These are phyloP conservation scores for Patagioenas fasciata DNA, from an alignment of 2,113 vertebrate species.

Conservation along the genomic window DNA sequence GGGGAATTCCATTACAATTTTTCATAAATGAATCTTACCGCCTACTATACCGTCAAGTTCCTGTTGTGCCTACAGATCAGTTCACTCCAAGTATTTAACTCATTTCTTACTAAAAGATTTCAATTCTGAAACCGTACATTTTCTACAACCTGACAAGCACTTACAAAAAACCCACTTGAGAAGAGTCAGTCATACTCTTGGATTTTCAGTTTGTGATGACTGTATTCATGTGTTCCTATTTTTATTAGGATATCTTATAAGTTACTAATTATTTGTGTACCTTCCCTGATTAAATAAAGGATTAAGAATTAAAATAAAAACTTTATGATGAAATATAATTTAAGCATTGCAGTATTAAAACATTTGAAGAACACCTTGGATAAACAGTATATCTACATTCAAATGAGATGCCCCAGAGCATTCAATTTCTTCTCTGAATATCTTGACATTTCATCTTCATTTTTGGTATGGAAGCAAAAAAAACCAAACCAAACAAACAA, in stretches of 20 bases:
- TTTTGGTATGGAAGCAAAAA: neutral
- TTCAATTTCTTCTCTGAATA: neutral
- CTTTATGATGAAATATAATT: neutral
- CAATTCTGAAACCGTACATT: neutral
- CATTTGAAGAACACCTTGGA: neutral
- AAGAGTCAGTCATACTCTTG: neutral
- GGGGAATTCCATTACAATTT: slow-evolving; percentile 38
- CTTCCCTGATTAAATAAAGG: neutral
- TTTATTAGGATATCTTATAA: neutral
- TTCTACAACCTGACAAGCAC: neutral
- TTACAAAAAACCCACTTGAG: neutral
- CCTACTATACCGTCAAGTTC: slow-evolving; percentile 13
- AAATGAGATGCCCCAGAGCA: neutral
- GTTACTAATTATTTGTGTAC: neutral
- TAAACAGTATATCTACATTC: neutral
- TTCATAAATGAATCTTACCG: slow-evolving; percentile 1
- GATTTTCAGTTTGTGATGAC: neutral
- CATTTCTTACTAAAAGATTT: neutral
- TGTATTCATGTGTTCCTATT: neutral
- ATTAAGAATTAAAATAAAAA: neutral
- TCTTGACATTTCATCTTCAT: neutral
- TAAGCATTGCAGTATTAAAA: neutral
- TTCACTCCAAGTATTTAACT: neutral
- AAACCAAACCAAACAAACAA: neutral
- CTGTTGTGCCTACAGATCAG: neutral